phyloP scores from a whole-genome alignment of 23 tunicate genomes.

The Botrylloides violaceus region DNA sequence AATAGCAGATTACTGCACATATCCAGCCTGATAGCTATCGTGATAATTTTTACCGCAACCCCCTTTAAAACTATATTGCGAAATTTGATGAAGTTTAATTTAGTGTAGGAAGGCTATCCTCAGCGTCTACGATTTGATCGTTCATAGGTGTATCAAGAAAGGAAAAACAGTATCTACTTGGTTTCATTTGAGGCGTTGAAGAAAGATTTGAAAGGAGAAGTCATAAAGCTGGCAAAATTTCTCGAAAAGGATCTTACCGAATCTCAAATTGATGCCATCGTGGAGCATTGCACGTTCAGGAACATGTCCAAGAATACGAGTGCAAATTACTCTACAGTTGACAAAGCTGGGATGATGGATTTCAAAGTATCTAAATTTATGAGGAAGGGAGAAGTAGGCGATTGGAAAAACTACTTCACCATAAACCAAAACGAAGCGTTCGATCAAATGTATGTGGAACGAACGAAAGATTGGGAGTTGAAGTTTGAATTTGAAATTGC shows the following conservation, averaged over 20 bases:
- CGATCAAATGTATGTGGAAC: constrained; percentile 11
- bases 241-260: not conserved
- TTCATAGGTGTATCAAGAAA: not conserved
- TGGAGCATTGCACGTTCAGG: not conserved
- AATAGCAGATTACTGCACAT: too few relatives aligned
- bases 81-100: too few relatives aligned
- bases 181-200: not conserved
- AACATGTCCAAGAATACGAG: not conserved
- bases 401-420: constrained; percentile 26
- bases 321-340: not conserved
- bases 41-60: too few relatives aligned
- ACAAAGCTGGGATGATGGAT: not conserved
- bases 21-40: too few relatives aligned
- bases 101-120: not conserved
- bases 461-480: not conserved
- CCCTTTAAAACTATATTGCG: too few relatives aligned
- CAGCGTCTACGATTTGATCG: not conserved
- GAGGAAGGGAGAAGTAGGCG: constrained; percentile 23
- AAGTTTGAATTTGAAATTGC: constrained; percentile 1
- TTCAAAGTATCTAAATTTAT: constrained; percentile 14
- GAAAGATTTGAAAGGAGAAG: not conserved
- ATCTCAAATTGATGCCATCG: not conserved
- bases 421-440: constrained; percentile 14
- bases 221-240: not conserved
- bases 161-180: not conserved